Evolutionary conservation across 2,797 vertebrate genomes (phyloP).

Genomic region (Neostethus bicornis): DNA sequence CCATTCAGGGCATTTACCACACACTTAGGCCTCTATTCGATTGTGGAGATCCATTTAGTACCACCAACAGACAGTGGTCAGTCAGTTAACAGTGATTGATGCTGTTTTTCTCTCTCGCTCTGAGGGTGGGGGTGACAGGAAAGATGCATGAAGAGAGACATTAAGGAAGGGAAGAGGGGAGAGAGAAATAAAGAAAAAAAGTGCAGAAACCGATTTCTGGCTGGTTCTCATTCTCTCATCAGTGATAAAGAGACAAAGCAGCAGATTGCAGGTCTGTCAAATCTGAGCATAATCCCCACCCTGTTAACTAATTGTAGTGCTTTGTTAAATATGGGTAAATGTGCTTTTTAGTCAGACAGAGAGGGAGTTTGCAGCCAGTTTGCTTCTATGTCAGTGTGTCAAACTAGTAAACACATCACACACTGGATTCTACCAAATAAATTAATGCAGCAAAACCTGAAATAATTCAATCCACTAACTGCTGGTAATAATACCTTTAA

Average conservation of each 20-base stretch:
- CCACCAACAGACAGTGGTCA: constrained; percentile 77
- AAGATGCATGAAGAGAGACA: constrained; percentile 68
- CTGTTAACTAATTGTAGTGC: constrained; percentile 79
- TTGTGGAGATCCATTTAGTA: constrained; percentile 80
- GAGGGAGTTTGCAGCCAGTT: constrained; percentile 42
- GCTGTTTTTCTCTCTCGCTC: constrained; percentile 67
- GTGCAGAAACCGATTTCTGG: constrained; percentile 67
- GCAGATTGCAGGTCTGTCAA: constrained; percentile 76
- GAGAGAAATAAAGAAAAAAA: constrained; percentile 46
- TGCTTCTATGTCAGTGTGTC: constrained; percentile 32
- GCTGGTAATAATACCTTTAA: background rate
- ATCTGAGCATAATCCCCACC: constrained; percentile 75
- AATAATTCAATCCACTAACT: background rate
- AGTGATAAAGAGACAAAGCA: constrained; percentile 64
- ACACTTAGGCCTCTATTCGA: constrained; percentile 81
- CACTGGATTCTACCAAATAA: background rate
- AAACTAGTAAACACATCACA: constrained; percentile 14
- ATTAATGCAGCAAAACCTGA: background rate
- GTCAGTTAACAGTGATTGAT: constrained; percentile 81
- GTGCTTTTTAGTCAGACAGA: constrained; percentile 56
- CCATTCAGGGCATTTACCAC: constrained; percentile 80
- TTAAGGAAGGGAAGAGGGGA: constrained; percentile 34
- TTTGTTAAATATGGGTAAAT: constrained; percentile 71
- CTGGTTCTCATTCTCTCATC: constrained; percentile 61
- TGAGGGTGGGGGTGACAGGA: constrained; percentile 63